These are phyloP conservation scores for Callopanchax toddi DNA, from an alignment of 2,113 vertebrate genomes.

Conservation along the genomic window DNA sequence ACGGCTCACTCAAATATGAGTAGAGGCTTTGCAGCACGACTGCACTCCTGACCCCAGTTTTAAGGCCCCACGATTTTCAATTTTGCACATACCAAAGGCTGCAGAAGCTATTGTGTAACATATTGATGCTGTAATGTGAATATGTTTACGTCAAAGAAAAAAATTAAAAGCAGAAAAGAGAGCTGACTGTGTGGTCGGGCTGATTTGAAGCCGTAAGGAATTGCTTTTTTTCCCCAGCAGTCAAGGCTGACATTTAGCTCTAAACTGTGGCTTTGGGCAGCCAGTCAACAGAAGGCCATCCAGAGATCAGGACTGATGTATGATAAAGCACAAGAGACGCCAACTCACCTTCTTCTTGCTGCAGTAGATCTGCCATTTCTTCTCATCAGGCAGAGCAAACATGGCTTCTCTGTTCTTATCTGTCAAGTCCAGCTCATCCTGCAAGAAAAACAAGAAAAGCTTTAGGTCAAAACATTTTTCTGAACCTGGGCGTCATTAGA, in stretches of 20 bases:
- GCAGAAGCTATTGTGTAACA: background rate
- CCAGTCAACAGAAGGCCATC: constrained; percentile 46
- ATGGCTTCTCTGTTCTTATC: constrained; percentile 97
- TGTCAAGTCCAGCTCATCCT: constrained; percentile 98
- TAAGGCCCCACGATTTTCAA: background rate
- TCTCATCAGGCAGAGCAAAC: constrained; percentile 95
- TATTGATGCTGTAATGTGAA: constrained; percentile 3
- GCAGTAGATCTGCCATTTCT: constrained; percentile 99
- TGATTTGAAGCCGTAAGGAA: constrained; percentile 19
- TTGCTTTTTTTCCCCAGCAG: constrained; percentile 29
- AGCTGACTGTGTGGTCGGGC: constrained; percentile 11
- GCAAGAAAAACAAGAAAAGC: constrained; percentile 32
- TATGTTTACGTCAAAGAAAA: constrained; percentile 32
- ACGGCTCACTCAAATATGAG: constrained; percentile 23
- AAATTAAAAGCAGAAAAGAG: constrained; percentile 38
- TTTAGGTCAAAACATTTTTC: no score
- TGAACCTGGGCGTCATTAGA: no score
- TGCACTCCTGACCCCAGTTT: background rate
- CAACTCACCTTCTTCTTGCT: constrained; percentile 95
- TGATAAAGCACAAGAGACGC: constrained; percentile 5
- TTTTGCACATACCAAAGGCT: background rate
- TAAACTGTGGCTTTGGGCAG: constrained; percentile 42
- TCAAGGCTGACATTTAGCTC: constrained; percentile 36
- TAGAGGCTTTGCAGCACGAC: constrained; percentile 26
- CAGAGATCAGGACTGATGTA: constrained; percentile 32